A percentile compares a stretch with the other conserved stretches of the same genome.
phyloP scores from a whole-genome alignment of 2,888 invertebrate genomes.

The Hydraecia micacea region DNA sequence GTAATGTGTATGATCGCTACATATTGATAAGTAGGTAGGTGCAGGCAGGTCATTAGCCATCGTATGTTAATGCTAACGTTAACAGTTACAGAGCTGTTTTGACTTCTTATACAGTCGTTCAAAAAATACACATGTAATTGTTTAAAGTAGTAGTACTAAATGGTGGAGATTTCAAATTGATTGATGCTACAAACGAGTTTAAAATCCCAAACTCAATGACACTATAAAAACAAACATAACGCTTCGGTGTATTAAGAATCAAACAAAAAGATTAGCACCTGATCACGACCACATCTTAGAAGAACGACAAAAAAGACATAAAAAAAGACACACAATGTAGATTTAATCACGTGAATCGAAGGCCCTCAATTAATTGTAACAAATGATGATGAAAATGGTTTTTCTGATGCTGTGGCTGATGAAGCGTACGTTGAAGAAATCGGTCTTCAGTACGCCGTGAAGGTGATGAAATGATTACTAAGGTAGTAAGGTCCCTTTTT shows the following conservation, averaged over 20 bases:
- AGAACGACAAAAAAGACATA: slow-evolving; percentile 42
- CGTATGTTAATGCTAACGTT: slow-evolving; percentile 25
- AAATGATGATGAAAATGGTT: slow-evolving; percentile 65
- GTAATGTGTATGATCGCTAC: slow-evolving; percentile 20
- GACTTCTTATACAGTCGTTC: not conserved
- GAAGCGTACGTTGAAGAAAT: slow-evolving; percentile 73
- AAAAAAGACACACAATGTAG: slow-evolving; percentile 57
- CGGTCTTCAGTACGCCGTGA: slow-evolving; percentile 63
- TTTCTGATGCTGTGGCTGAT: slow-evolving; percentile 50
- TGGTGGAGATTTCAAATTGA: slow-evolving; percentile 1
- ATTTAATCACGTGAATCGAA: slow-evolving; percentile 62
- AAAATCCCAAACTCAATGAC: slow-evolving; percentile 10
- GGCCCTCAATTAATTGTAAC: slow-evolving; percentile 60
- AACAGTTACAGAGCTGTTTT: slow-evolving; percentile 25
- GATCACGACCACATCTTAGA: slow-evolving; percentile 47
- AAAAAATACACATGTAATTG: not conserved
- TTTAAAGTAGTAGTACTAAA: not conserved
- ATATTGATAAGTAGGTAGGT: slow-evolving; percentile 13
- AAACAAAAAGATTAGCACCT: slow-evolving; percentile 53
- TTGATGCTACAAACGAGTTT: not conserved
- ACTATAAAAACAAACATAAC: slow-evolving; percentile 41
- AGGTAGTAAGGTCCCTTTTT: slow-evolving; percentile 56
- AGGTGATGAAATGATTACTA: slow-evolving; percentile 63
- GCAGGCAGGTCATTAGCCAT: slow-evolving; percentile 21
- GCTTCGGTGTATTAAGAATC: slow-evolving; percentile 22